A percentile compares a stretch with the other conserved stretches of the same genome.
These are phyloP conservation scores for Melieria omissa DNA, from an alignment of 2,888 invertebrate species.

Conservation along the genomic window DNA sequence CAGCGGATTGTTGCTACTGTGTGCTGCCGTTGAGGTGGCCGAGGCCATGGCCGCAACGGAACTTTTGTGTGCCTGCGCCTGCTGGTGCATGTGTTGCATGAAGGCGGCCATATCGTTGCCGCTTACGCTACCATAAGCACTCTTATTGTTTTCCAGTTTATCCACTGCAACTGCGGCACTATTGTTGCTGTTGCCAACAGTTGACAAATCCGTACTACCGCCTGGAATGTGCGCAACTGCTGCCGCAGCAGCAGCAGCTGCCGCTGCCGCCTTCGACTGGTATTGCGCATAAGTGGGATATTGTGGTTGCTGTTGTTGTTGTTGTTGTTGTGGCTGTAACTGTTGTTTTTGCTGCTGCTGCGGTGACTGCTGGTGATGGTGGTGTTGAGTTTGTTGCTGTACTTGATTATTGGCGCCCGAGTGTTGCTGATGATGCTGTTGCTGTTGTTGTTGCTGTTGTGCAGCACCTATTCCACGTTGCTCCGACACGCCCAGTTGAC, in stretches of 20 bases:
- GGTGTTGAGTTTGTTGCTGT: conserved; percentile 24
- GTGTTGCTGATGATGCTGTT: conserved; percentile 20
- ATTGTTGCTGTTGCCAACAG: not conserved
- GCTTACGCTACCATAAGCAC: conserved; percentile 41
- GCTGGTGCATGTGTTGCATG: conserved; percentile 59
- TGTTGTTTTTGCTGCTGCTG: conserved; percentile 31
- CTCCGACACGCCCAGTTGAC: conserved; percentile 22
- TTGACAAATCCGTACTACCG: not conserved
- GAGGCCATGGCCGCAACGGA: conserved; percentile 26
- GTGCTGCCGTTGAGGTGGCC: conserved; percentile 37
- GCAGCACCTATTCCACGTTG: conserved; percentile 35
- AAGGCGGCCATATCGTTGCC: conserved; percentile 58
- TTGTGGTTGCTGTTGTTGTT: conserved; percentile 23
- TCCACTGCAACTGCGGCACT: conserved; percentile 4
- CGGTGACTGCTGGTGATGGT: conserved; percentile 28
- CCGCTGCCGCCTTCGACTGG: conserved; percentile 50
- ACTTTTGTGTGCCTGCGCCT: conserved; percentile 52
- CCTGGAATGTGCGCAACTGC: conserved; percentile 30
- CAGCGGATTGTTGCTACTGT: conserved; percentile 49
- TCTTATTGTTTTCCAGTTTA: conserved; percentile 26
- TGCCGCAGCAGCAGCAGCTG: conserved; percentile 50
- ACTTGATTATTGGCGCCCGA: conserved; percentile 10
- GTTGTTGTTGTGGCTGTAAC: not conserved
- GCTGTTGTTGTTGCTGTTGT: conserved; percentile 34
- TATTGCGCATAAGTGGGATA: conserved; percentile 62